A percentile compares a stretch with the other conserved stretches of the same genome.
Conservation (phyloP, 2,888 invertebrate species). For the Lepas anatifera region DNA sequence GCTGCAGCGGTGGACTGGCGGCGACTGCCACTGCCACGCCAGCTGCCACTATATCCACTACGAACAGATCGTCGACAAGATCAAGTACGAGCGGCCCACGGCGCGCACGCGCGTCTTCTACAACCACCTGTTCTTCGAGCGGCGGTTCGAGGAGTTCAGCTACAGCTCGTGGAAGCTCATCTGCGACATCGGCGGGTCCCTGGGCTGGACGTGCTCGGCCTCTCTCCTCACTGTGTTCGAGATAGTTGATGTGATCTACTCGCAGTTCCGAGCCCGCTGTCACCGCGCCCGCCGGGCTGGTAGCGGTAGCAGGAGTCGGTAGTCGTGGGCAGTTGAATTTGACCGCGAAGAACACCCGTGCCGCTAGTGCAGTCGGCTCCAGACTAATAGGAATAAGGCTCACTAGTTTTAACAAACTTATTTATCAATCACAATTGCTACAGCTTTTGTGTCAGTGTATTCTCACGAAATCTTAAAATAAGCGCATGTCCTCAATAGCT, state of each 20-base stretch:
- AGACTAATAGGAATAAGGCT: no score
- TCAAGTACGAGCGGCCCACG: slow-evolving; percentile 36
- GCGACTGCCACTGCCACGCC: neutral
- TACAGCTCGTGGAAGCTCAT: slow-evolving; percentile 1
- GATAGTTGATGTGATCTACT: neutral
- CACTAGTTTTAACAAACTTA: no score
- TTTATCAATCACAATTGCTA: no score
- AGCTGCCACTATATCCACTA: neutral
- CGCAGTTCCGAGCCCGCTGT: no score
- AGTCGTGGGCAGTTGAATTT: no score
- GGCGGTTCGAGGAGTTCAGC: slow-evolving; percentile 1
- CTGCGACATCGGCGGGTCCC: slow-evolving; percentile 8
- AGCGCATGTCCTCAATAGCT: no score
- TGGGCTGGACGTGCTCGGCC: neutral
- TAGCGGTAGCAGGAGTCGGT: no score
- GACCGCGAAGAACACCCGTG: no score
- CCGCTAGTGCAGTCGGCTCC: no score
- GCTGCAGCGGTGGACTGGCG: neutral
- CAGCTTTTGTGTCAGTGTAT: no score
- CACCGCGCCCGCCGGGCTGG: no score
- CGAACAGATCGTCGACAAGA: neutral
- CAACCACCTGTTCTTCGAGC: slow-evolving; percentile 50
- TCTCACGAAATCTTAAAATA: no score
- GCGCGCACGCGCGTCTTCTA: slow-evolving; percentile 67
- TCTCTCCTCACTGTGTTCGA: neutral